Conservation (phyloP, 2,888 invertebrate genomes). For the Ophion ventricosus region DNA sequence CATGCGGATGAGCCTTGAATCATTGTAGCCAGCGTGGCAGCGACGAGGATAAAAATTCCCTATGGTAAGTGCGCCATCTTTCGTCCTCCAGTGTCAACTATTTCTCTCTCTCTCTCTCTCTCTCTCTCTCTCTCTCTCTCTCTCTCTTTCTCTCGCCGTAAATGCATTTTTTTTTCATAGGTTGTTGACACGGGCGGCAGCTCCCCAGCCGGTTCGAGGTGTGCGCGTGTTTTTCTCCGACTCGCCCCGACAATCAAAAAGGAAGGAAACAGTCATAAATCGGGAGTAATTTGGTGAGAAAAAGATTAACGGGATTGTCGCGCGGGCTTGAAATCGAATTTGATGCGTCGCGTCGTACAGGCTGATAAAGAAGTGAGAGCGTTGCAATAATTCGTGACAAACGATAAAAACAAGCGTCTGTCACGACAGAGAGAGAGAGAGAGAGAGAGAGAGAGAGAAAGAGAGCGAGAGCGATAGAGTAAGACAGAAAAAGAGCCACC, state of each 20-base stretch:
- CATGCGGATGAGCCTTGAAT: background rate
- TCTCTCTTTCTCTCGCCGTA: background rate
- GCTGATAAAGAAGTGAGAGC: conserved; percentile 26
- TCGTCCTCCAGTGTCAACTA: conserved; percentile 12
- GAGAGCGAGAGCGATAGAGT: background rate
- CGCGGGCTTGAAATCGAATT: background rate
- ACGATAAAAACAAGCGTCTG: conserved; percentile 75
- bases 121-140: background rate
- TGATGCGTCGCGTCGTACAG: background rate
- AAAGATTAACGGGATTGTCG: background rate
- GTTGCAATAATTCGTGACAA: conserved; percentile 65
- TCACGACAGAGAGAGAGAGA: conserved; percentile 67
- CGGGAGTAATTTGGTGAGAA: conserved; percentile 20
- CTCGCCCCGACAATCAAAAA: conserved; percentile 70
- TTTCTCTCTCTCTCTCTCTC: background rate
- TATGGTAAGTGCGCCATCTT: background rate
- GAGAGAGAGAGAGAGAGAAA: background rate
- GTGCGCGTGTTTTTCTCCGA: conserved; percentile 75
- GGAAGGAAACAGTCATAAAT: conserved; percentile 64
- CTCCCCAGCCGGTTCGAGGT: conserved; percentile 77
- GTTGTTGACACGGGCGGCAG: conserved; percentile 80
- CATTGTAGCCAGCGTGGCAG: background rate
- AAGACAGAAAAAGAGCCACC: conserved; percentile 33
- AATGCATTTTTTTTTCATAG: conserved; percentile 77
- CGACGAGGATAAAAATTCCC: background rate